Conservation (phyloP, 2,797 vertebrate species). For the Myoxocephalus aenaeus region DNA sequence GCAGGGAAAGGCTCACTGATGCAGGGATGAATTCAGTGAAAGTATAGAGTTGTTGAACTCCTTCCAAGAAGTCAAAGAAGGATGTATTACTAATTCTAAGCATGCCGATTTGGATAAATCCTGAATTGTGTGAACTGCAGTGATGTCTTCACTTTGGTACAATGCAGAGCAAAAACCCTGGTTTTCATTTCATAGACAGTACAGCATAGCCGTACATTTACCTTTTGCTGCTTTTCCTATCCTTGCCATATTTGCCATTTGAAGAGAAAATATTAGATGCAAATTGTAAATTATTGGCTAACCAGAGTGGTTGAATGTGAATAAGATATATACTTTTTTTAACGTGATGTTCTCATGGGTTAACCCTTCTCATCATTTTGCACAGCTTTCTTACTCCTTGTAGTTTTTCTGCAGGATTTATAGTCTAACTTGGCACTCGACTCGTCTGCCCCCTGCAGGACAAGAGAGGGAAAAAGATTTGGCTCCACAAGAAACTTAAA, state of each 20-base stretch:
- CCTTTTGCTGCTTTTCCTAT: neutral
- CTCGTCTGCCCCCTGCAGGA: conserved; percentile 47
- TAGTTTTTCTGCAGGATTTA: neutral
- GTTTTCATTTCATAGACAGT: neutral
- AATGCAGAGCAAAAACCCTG: neutral
- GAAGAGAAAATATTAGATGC: neutral
- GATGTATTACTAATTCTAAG: neutral
- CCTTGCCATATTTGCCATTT: neutral
- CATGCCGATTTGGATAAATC: neutral
- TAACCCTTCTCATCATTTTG: no score
- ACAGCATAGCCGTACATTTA: neutral
- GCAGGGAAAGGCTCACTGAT: conserved; percentile 6
- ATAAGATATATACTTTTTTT: neutral
- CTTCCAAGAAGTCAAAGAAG: conserved; percentile 9
- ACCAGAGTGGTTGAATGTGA: neutral
- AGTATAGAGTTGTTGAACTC: conserved; percentile 9
- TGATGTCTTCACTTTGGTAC: neutral
- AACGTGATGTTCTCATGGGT: neutral
- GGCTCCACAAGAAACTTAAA: neutral
- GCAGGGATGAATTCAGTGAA: conserved; percentile 19
- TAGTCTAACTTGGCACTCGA: neutral
- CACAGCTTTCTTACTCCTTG: neutral
- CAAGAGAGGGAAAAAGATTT: neutral
- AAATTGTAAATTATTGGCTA: neutral
- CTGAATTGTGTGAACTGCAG: neutral